Conservation (phyloP, 92 coral and sea anemone species). For the Umimayanthus kanabou region DNA sequence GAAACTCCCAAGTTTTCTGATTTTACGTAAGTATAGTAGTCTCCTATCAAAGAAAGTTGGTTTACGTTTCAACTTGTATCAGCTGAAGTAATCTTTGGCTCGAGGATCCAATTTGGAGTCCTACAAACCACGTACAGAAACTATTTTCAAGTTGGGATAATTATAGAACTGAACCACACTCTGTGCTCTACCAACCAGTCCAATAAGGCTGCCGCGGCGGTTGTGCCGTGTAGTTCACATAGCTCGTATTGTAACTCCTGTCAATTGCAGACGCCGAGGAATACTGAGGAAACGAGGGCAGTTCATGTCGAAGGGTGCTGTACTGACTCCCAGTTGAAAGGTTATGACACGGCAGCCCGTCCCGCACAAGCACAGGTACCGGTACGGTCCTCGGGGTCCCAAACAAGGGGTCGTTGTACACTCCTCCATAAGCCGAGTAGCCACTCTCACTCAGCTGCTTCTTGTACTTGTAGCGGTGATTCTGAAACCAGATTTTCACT, state of each 20-base stretch:
- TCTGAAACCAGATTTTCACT: conserved; percentile 99
- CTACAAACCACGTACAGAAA: background rate
- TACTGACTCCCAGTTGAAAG: conserved; percentile 31
- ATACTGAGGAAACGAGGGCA: conserved; percentile 25
- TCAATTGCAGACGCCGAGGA: conserved; percentile 39
- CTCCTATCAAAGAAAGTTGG: background rate
- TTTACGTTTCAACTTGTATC: background rate
- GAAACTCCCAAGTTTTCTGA: background rate
- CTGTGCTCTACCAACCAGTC: conserved; percentile 29
- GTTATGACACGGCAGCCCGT: conserved; percentile 71
- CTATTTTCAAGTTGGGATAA: background rate
- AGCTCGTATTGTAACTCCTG: conserved; percentile 32
- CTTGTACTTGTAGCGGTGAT: conserved; percentile 95
- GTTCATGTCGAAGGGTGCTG: conserved; percentile 21
- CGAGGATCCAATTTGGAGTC: background rate
- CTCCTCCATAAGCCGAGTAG: conserved; percentile 53
- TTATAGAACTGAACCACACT: background rate
- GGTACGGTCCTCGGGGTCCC: conserved; percentile 70
- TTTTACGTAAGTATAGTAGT: background rate
- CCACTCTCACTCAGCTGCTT: conserved; percentile 85
- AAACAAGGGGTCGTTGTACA: conserved; percentile 45
- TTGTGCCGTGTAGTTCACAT: conserved; percentile 26
- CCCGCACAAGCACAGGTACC: conserved; percentile 75
- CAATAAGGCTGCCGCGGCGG: conserved; percentile 40
- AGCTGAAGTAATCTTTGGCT: background rate